Base-by-base conservation (phyloP, 2,113 vertebrate genomes). In the Hemiprocne comata region DNA sequence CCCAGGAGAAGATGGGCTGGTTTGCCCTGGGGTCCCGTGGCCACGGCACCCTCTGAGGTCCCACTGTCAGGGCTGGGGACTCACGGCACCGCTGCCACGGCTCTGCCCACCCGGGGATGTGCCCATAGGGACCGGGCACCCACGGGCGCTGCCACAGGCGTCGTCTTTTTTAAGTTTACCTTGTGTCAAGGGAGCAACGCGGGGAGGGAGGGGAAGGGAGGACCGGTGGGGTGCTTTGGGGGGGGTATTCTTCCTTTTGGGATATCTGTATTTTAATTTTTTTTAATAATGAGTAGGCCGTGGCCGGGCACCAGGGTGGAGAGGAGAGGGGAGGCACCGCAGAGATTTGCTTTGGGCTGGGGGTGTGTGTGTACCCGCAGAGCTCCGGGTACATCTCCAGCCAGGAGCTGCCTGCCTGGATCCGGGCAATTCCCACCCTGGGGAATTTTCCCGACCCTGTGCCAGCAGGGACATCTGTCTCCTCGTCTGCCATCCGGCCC, bases 1-100 rank as follows among this genome's bases (percentile, higher is more conserved):
- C 98, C 2, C 98, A 98, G 93, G 98, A 98, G 98, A 99, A 99
- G 98, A 98, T 99, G 14, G 98, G 98, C 97, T 99, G 99, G 99
- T 99, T 99, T 17, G 98, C 98, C 36, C 96, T 99, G 94, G 98
- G 98, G 10, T 97, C 98, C 36, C 97, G 97, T 0, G 96, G 97
- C 78, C 98, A 98, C 0, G 98, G 98, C 79, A 85, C 98, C 42
- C 88, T 98, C 73, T 98, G 97, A 98, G 66, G 42, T n/a, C 26
- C 34, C 62, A 12, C 23, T 4, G 0, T 17, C 3, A 2, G 38
- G 61, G 61, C 31, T 64, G 66, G 75, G 92, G 91, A 72, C 70
- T 40, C 69, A 53, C 19, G 10, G 48, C 60, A 31, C 61, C 4
- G n/a, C 74, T 18, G 6, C 82, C 20, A 1, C 11, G 21, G 77